Conservation (phyloP, 2,113 vertebrate genomes). For the Daboia siamensis region DNA sequence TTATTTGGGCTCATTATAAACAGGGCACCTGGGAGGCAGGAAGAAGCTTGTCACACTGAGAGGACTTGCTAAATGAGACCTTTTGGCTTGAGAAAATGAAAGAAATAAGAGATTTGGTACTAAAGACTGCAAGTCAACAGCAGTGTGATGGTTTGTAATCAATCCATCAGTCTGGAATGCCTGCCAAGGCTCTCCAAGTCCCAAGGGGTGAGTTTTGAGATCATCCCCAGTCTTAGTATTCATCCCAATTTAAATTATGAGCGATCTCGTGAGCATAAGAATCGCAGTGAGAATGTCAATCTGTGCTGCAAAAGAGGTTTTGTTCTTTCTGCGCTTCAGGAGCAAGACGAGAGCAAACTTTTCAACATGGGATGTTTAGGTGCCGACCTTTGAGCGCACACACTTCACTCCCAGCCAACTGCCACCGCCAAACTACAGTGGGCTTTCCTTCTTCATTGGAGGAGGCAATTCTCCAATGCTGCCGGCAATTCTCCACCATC, state of each 20-base stretch:
- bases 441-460: no score
- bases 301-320: neutral
- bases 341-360: neutral
- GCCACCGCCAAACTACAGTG: no score
- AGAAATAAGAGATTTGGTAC: neutral
- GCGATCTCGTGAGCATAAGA: neutral
- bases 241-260: neutral
- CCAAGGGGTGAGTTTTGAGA: neutral
- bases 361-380: neutral
- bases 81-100: neutral
- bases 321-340: neutral
- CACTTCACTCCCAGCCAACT: no score
- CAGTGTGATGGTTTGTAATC: neutral
- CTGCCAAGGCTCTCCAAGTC: neutral
- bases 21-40: accelerated
- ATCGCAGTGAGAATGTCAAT: neutral
- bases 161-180: neutral
- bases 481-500: neutral
- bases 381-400: no score
- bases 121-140: neutral
- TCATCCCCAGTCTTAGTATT: no score
- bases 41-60: neutral
- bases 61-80: neutral
- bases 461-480: no score
- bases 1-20: conserved; percentile 11